A percentile compares a stretch with the other conserved stretches of the same genome.
Conservation (phyloP, 2,797 vertebrate species). For the Lutjanus campechanus region DNA sequence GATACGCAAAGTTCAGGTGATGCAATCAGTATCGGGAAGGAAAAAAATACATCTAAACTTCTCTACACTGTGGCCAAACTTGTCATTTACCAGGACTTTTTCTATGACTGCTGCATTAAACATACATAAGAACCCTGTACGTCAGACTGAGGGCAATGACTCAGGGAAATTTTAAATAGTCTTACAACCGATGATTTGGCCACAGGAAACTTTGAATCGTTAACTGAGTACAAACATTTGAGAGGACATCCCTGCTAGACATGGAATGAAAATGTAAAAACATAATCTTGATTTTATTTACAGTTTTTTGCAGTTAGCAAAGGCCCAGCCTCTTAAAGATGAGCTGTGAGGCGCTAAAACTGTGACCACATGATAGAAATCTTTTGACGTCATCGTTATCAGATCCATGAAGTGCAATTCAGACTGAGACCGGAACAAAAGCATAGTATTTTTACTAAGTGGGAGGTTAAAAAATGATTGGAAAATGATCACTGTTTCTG, state of each 20-base stretch:
- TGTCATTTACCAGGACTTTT: conserved; percentile 1
- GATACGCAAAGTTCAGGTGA: no score
- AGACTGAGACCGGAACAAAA: background rate
- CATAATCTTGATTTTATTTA: background rate
- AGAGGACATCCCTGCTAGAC: background rate
- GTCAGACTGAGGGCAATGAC: background rate
- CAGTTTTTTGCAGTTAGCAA: background rate
- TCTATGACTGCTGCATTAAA: background rate
- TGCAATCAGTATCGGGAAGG: no score
- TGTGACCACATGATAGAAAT: conserved; percentile 18
- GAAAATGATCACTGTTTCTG: background rate
- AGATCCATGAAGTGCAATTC: background rate
- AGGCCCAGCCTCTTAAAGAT: background rate
- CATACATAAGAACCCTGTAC: no score
- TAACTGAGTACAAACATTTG: background rate
- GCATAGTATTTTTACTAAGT: background rate
- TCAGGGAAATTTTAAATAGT: background rate
- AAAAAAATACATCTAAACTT: no score
- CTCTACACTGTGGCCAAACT: background rate
- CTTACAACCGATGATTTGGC: background rate
- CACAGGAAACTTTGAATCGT: no score
- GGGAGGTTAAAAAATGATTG: background rate
- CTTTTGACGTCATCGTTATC: conserved; percentile 30
- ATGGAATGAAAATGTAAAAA: background rate
- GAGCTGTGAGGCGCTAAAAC: background rate